These are phyloP conservation scores for Eristalis tenax DNA, from an alignment of 2,888 invertebrate species.

Conservation along the genomic window DNA sequence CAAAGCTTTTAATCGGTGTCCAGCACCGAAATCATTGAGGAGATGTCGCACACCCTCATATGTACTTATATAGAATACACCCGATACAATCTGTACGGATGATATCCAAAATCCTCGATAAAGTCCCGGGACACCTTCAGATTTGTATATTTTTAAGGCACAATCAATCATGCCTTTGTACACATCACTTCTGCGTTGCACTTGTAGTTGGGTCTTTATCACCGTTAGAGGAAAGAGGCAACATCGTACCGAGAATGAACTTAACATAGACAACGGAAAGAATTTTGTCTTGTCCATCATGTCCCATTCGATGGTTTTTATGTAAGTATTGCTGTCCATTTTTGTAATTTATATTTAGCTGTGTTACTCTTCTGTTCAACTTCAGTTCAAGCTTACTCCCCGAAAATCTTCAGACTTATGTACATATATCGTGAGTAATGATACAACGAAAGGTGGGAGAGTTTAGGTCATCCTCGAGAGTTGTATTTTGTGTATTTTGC, in stretches of 20 bases:
- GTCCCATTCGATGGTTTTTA: slow-evolving; percentile 96
- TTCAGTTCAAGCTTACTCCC: slow-evolving; percentile 4
- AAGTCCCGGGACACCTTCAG: slow-evolving; percentile 92
- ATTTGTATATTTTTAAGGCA: slow-evolving; percentile 90
- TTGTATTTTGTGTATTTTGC: slow-evolving; percentile 16
- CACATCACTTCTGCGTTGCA: slow-evolving; percentile 89
- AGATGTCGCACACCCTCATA: slow-evolving; percentile 95
- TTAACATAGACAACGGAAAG: slow-evolving; percentile 94
- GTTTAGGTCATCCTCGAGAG: slow-evolving; percentile 61
- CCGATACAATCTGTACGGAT: slow-evolving; percentile 92
- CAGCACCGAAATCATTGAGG: slow-evolving; percentile 83
- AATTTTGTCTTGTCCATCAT: slow-evolving; percentile 99
- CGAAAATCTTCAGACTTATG: slow-evolving; percentile 47
- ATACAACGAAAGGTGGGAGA: background rate
- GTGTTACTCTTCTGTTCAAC: slow-evolving; percentile 3
- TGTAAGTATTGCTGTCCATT: slow-evolving; percentile 81
- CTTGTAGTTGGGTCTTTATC: slow-evolving; percentile 95
- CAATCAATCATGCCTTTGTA: slow-evolving; percentile 95
- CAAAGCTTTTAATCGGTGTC: slow-evolving; percentile 85
- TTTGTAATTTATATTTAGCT: slow-evolving; percentile 39
- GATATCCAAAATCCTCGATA: slow-evolving; percentile 98
- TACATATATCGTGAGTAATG: slow-evolving; percentile 23
- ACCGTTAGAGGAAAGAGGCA: slow-evolving; percentile 95
- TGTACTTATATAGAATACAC: slow-evolving; percentile 95
- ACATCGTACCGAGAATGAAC: slow-evolving; percentile 84